Evolutionary conservation across 2,888 invertebrate species (phyloP), one percentile per base, ranked within the genome.

Genomic region (Leptothorax acervorum): DNA sequence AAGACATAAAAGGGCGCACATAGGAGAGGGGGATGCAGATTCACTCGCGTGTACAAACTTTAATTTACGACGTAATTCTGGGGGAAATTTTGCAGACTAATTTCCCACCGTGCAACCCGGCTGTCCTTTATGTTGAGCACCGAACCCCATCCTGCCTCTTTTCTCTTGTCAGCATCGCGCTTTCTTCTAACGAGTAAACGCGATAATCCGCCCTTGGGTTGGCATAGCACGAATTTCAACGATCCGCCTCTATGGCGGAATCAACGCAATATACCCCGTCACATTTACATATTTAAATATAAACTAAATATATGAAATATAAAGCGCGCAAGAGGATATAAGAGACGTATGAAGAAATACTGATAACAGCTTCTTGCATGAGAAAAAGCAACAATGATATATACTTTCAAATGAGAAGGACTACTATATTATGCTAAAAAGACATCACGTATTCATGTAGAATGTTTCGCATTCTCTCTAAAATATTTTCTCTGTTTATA

Each of bases 51-150:
- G 90, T 89, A 91, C 90, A 87, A 92, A 93, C 91, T 92, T 92
- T 92, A 92, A 93, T 93, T 93, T 92, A 92, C 90, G 91, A 89
- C 88, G 87, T 87, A 92, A 92, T 92, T 90, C 89, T 88, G 65
- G 88, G 91, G 82, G 88, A 91, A 91, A 93, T 91, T 90, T 92
- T 92, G 88, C 92, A 88, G 85, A 91, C 91, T 92, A 93, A 93
- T 93, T 93, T 92, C 89, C 89, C 87, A 89, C 23, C 42, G 51
- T 23, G 51, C 63, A 45, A 55, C 39, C 31, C 31, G 66, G 60
- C 66, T 83, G 78, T 68, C 70, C 60, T 68, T 62, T 81, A 60
- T 48, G 73, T 51, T 3, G 39, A 57, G 57, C 62, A 48, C 28
- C 70, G 79, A 79, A 78, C n/a, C 28, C n/a, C 70, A 48, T 31